Percentiles rank a stretch among this genome's conserved stretches.
Evolutionary conservation across 2,797 vertebrate genomes (phyloP).

Genomic region (Halcyon smyrnensis): DNA sequence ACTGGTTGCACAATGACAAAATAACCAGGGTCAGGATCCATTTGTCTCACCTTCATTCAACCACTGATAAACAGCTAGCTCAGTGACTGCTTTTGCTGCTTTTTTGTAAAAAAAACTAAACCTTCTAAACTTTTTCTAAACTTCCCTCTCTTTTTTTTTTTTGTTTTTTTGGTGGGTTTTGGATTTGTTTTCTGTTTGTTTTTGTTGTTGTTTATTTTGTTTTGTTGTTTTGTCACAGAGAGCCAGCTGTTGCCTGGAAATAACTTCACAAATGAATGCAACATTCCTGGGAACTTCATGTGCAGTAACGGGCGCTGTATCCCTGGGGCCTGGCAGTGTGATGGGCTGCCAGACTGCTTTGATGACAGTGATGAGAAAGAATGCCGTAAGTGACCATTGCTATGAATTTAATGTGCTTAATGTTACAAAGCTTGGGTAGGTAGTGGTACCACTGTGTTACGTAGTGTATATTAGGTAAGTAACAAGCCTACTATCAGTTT

Average conservation of each 20-base stretch:
- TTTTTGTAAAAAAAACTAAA: neutral
- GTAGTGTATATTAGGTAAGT: neutral
- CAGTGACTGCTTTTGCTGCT: neutral
- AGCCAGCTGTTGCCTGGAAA: constrained; percentile 93
- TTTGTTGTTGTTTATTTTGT: no score
- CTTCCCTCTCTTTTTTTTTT: neutral
- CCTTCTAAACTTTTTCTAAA: neutral
- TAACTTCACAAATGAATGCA: constrained; percentile 95
- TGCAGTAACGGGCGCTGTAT: constrained; percentile 93
- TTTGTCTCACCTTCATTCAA: neutral
- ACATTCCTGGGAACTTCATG: constrained; percentile 97
- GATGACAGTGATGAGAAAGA: constrained; percentile 95
- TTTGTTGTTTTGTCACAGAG: constrained; percentile 77
- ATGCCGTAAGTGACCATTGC: constrained; percentile 88
- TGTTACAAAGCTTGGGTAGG: neutral
- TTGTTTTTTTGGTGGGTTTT: neutral
- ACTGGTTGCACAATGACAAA: neutral
- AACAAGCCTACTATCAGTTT: neutral
- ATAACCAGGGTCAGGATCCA: neutral
- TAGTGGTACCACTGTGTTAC: neutral
- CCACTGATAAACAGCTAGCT: neutral
- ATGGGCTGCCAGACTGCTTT: constrained; percentile 92
- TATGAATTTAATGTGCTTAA: neutral
- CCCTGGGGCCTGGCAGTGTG: constrained; percentile 92
- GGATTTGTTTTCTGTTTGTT: no score